Evolutionary conservation across 1,140 invertebrate species (phyloP), one percentile per base, ranked within the genome.

Genomic region (Drosophila prosaltans): DNA sequence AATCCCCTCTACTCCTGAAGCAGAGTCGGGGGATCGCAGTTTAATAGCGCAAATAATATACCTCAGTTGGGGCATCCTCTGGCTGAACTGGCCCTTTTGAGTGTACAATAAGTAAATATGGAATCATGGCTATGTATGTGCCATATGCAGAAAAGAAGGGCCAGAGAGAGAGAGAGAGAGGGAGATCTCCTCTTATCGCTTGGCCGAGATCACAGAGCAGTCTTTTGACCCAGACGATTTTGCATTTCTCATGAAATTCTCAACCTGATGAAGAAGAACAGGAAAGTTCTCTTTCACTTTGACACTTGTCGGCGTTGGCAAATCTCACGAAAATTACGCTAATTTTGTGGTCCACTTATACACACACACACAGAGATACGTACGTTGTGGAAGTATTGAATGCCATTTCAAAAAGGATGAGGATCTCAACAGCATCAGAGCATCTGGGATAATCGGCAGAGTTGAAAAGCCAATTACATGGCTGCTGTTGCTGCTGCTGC

Each of bases 41-140:
- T 91, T 91, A 91, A 91, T 91, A 88, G 83, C 79, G 74, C 88
- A 91, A 91, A 91, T 91, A 91, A 91, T 90, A 91, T 83, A 75
- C 70, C 83, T 79, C 28, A 40, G 67, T 54, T 48, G 62, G 16
- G 8, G 40, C 40, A 43, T 40, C 24, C 40, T 43, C 30, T 16
- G 45, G 2, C 60, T 30, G 4, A 30, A 21, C 40, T 63, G 55
- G 36, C 54, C 55, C 48, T 65, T 43, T 69, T 66, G 60, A 70
- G 66, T 62, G 30, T 71, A 81, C n/a, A 84, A 88, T 91, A 91
- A 91, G 88, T 91, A 91, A 91, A 91, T 91, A 91, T 91, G 88
- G 71, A 88, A 91, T 91, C 88, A 91, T 91, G 82, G 76, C 41
- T 82, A 82, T 90, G 72, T 83, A 83, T 86, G 82, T 86, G 80